These are phyloP conservation scores for Amiota minor DNA, from an alignment of 2,888 invertebrate genomes.

Conservation along the genomic window DNA sequence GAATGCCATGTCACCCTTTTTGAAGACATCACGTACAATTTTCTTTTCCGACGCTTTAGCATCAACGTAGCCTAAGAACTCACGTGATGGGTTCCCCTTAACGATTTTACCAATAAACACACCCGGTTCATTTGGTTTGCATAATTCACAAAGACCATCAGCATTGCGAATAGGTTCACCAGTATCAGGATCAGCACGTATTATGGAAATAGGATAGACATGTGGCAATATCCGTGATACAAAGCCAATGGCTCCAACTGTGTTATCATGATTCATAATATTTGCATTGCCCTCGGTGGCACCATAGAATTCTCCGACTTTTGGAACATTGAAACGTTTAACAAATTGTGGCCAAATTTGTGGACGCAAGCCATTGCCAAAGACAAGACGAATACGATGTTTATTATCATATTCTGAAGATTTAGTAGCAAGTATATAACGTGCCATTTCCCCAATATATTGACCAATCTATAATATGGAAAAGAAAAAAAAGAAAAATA, in stretches of 20 bases:
- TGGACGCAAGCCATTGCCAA: slow-evolving; percentile 93
- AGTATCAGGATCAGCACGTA: slow-evolving; percentile 88
- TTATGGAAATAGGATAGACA: slow-evolving; percentile 93
- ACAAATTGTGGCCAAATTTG: slow-evolving; percentile 93
- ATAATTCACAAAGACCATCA: slow-evolving; percentile 85
- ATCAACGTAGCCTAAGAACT: slow-evolving; percentile 96
- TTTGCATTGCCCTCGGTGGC: slow-evolving; percentile 98
- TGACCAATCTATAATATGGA: slow-evolving; percentile 80
- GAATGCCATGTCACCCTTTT: slow-evolving; percentile 91
- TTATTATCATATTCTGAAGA: slow-evolving; percentile 80
- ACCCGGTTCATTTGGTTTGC: slow-evolving; percentile 87
- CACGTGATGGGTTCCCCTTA: slow-evolving; percentile 88
- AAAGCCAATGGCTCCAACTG: slow-evolving; percentile 94
- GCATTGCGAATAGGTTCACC: slow-evolving; percentile 91
- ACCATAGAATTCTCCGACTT: slow-evolving; percentile 94
- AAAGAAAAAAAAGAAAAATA: slow-evolving; percentile 42
- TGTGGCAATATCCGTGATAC: slow-evolving; percentile 89
- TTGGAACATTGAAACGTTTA: slow-evolving; percentile 85
- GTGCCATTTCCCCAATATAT: slow-evolving; percentile 93
- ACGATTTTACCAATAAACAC: slow-evolving; percentile 97
- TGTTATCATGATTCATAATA: slow-evolving; percentile 94
- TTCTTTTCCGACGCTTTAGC: slow-evolving; percentile 92
- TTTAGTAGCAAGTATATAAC: slow-evolving; percentile 86
- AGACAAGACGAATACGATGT: slow-evolving; percentile 84
- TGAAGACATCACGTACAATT: slow-evolving; percentile 88